Percentiles rank a stretch among this genome's conserved stretches.
Evolutionary conservation across 2,888 invertebrate genomes (phyloP).

Genomic region (Drosophila birchii): DNA sequence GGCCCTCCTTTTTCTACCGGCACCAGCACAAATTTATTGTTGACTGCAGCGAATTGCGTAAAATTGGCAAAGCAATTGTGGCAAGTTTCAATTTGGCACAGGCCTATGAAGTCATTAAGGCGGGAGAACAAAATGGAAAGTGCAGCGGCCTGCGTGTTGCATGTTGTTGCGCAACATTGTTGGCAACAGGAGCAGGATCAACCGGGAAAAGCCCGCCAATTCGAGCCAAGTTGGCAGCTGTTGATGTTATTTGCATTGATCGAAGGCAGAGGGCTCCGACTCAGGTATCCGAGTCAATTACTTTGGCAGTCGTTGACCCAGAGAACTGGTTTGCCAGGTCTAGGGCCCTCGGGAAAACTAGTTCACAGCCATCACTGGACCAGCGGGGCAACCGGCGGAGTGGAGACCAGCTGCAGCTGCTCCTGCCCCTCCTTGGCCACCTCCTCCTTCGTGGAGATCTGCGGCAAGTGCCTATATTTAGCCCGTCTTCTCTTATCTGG

Average conservation of each 20-base stretch:
- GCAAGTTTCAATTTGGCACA: constrained; percentile 73
- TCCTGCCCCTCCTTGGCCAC: constrained; percentile 28
- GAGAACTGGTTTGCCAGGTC: constrained; percentile 49
- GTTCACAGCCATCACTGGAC: constrained; percentile 49
- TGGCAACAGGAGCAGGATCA: constrained; percentile 8
- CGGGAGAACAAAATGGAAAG: constrained; percentile 39
- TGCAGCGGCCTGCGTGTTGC: constrained; percentile 18
- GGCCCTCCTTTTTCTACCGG: constrained; percentile 45
- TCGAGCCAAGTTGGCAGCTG: constrained; percentile 62
- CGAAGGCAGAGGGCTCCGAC: constrained; percentile 18
- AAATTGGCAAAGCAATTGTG: constrained; percentile 73
- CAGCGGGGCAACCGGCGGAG: constrained; percentile 53
- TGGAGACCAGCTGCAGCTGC: constrained; percentile 30
- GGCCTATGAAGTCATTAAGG: constrained; percentile 42
- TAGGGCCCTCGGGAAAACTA: constrained; percentile 41
- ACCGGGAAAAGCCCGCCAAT: constrained; percentile 50
- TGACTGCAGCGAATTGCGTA: constrained; percentile 80
- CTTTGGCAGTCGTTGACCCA: constrained; percentile 54
- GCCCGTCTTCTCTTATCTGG: constrained; percentile 64
- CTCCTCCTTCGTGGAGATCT: constrained; percentile 21
- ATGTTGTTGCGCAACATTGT: constrained; percentile 40
- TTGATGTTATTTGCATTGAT: constrained; percentile 63
- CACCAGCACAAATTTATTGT: constrained; percentile 71
- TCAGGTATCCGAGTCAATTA: constrained; percentile 36
- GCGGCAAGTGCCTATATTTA: constrained; percentile 50